Percentiles rank a stretch among this genome's conserved stretches.
These are phyloP conservation scores for Prosapia bicincta DNA, from an alignment of 2,888 invertebrate species.

Conservation along the genomic window DNA sequence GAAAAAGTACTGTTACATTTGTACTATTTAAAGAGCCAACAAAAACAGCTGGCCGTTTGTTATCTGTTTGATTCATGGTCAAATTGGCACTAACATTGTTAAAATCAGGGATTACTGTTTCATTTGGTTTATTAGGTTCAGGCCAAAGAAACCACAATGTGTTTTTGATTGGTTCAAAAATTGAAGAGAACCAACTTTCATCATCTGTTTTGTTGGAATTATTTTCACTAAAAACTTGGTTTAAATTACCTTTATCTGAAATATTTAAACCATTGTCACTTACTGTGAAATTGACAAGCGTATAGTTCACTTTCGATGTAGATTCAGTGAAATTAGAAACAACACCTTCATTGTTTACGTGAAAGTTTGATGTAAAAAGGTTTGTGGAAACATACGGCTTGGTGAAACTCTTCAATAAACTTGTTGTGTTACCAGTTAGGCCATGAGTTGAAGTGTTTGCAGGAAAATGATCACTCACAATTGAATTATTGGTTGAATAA, in stretches of 20 bases:
- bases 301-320: neutral
- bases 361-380: neutral
- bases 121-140: neutral
- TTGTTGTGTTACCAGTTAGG: neutral
- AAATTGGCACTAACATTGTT: neutral
- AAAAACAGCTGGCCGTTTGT: neutral
- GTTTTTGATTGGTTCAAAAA: neutral
- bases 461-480: neutral
- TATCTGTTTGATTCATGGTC: neutral
- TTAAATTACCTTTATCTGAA: too few species aligned
- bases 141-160: neutral
- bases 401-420: neutral
- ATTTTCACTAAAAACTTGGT: too few species aligned
- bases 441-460: neutral
- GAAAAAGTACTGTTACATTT: neutral
- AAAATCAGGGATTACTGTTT: neutral
- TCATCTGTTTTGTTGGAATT: neutral
- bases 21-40: neutral
- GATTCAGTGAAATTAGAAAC: neutral
- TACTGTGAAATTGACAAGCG: neutral
- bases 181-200: neutral
- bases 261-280: neutral
- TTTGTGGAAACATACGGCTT: neutral
- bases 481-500: neutral
- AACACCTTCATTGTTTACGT: neutral